Percentiles rank a stretch among this genome's conserved stretches.
These are phyloP conservation scores for Drosophila aldrichi DNA, from an alignment of 2,888 invertebrate genomes.

Conservation along the genomic window DNA sequence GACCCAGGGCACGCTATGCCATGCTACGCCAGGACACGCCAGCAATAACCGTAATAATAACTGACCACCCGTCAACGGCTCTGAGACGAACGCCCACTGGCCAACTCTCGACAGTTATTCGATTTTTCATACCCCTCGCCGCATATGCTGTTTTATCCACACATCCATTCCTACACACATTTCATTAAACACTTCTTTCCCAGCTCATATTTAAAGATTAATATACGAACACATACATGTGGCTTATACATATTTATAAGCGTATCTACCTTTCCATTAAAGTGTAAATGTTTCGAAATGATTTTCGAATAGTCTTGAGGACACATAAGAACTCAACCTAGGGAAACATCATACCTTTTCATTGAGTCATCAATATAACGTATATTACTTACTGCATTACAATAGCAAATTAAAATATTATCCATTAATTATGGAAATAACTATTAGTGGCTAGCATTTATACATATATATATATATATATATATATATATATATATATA, in stretches of 20 bases:
- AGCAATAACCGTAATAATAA: conserved; percentile 57
- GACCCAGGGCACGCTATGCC: conserved; percentile 35
- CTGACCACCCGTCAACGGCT: conserved; percentile 36
- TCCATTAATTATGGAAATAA: too few species aligned
- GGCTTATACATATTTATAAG: not conserved
- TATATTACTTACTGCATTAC: not conserved
- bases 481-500: too few species aligned
- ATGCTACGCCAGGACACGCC: conserved; percentile 12
- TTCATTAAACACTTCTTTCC: not conserved
- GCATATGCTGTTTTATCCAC: not conserved
- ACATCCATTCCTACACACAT: not conserved
- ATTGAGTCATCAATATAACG: not conserved
- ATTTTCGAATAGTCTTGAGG: not conserved
- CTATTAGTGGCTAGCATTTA: too few species aligned
- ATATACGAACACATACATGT: not conserved
- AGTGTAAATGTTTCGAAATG: not conserved
- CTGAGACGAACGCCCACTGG: not conserved
- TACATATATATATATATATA: too few species aligned
- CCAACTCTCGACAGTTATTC: conserved; percentile 43
- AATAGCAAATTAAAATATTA: too few species aligned
- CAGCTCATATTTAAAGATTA: not conserved
- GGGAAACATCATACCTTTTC: not conserved
- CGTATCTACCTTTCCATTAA: not conserved
- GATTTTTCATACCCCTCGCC: conserved; percentile 29
- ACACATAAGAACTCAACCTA: not conserved